Evolutionary conservation across 1,140 invertebrate species (phyloP).

Genomic region (Scaptomyza hsui): DNA sequence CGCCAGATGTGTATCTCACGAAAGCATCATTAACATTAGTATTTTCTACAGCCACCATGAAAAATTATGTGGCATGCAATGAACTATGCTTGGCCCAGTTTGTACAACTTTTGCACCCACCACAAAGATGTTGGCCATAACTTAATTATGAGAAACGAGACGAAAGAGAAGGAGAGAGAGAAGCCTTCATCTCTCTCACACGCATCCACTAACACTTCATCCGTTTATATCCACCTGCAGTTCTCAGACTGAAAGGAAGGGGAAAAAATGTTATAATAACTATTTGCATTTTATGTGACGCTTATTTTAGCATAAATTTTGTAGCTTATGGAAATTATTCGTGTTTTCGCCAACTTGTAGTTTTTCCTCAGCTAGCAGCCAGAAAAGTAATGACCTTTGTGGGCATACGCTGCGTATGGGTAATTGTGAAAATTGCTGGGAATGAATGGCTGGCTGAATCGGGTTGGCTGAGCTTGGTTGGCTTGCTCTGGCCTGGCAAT

Average conservation of each 20-base stretch:
- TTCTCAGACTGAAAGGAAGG: not conserved
- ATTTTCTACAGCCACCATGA: conserved; percentile 28
- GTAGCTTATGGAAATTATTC: conserved; percentile 78
- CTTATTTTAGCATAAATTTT: conserved; percentile 82
- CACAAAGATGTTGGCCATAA: conserved; percentile 34
- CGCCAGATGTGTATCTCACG: conserved; percentile 39
- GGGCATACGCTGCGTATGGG: conserved; percentile 69
- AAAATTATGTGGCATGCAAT: conserved; percentile 45
- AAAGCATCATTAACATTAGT: conserved; percentile 64
- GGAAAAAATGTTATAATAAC: conserved; percentile 79
- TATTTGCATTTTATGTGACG: conserved; percentile 81
- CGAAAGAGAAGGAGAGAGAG: conserved; percentile 21
- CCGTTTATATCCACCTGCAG: not conserved
- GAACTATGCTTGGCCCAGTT: conserved; percentile 38
- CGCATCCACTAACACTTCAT: not conserved
- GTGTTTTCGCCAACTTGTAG: conserved; percentile 57
- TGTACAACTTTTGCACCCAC: not conserved
- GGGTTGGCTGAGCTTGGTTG: not conserved
- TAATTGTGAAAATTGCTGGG: conserved; percentile 69
- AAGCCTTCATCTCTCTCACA: not conserved
- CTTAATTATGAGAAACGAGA: conserved; percentile 70
- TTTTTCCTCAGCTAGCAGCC: conserved; percentile 16
- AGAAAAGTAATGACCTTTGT: conserved; percentile 72
- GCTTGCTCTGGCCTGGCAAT: conserved; percentile 12
- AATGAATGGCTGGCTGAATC: conserved; percentile 23